Evolutionary conservation across 1,140 invertebrate genomes (phyloP), one percentile per base, ranked within the genome.

Genomic region (Nephila pilipes): DNA sequence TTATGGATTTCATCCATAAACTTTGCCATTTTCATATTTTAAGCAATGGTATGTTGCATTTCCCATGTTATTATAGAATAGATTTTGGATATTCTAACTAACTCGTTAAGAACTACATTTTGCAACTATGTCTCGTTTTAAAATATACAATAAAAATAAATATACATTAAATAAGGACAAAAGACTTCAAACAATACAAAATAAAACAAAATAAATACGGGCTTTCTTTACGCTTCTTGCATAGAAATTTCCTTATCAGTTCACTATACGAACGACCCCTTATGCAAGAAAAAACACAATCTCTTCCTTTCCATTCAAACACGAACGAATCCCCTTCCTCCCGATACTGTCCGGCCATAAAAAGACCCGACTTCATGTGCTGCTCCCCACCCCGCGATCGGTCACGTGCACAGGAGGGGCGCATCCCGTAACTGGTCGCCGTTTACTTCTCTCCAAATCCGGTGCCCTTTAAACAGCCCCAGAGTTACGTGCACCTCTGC

Each of bases 311-410:
- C 32, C 36, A 22, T 81, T 46, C 38, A 22, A 81, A 81, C 32
- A 81, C 32, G 38, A 54, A 81, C 38, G 6, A 18, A 6, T 38
- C 22, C 38, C 22, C 79, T 22, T 3, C 20, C 79, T 18, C 79
- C 79, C 38, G 36, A 46, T 36, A 81, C 79, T 81, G 38, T 22
- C 79, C 79, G 4, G 79, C 22, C 79, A 81, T 81, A 81, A 81
- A 81, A 81, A 81, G 79, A 46, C 54, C 79, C 36, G 6, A 46
- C 46, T 46, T 46, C 46, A 6, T 46, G 46, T 18, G 20, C 20
- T 18, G 16, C 12, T 22, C 22, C 58, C 58, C 58, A 3, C n/a
- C 65, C 65, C 25, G 0, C 29, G 65, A 29, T 69, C 65, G 32
- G 65, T 69, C 65, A 69, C 29, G 65, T 32, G 65, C 58, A 18